These are phyloP conservation scores for Psettodes erumei DNA, from an alignment of 2,113 vertebrate species.

Conservation along the genomic window DNA sequence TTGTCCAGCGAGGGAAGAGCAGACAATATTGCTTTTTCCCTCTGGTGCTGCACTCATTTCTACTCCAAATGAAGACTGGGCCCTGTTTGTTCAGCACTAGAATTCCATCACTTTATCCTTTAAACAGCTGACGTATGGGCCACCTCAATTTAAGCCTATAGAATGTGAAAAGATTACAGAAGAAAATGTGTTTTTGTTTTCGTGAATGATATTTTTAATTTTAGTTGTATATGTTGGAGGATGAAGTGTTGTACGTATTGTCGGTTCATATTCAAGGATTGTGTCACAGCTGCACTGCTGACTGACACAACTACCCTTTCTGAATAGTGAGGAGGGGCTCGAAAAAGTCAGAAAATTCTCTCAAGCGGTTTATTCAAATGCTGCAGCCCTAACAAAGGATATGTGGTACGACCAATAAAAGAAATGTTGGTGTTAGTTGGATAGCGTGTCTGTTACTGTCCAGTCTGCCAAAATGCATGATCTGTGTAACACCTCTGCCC, in stretches of 20 bases:
- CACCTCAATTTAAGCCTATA: constrained; percentile 58
- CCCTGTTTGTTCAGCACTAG: constrained; percentile 79
- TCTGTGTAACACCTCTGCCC: not conserved
- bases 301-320: constrained; percentile 10
- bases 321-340: not conserved
- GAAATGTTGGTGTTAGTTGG: not conserved
- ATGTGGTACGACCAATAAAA: not conserved
- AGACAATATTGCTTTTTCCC: constrained; percentile 78
- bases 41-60: constrained; percentile 74
- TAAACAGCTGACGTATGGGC: constrained; percentile 64
- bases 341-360: not conserved
- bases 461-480: not conserved
- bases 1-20: constrained; percentile 80
- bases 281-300: not conserved
- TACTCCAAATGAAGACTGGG: constrained; percentile 75
- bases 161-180: constrained; percentile 27
- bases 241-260: not conserved
- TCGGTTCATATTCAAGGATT: not conserved
- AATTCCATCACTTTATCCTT: constrained; percentile 71
- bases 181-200: constrained; percentile 23
- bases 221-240: not conserved
- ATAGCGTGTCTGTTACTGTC: not conserved
- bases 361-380: not conserved
- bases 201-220: constrained; percentile 46
- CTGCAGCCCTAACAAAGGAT: not conserved